A percentile compares a stretch with the other conserved stretches of the same genome.
Evolutionary conservation across 2,888 invertebrate genomes (phyloP).

Genomic region (Pocota personata): DNA sequence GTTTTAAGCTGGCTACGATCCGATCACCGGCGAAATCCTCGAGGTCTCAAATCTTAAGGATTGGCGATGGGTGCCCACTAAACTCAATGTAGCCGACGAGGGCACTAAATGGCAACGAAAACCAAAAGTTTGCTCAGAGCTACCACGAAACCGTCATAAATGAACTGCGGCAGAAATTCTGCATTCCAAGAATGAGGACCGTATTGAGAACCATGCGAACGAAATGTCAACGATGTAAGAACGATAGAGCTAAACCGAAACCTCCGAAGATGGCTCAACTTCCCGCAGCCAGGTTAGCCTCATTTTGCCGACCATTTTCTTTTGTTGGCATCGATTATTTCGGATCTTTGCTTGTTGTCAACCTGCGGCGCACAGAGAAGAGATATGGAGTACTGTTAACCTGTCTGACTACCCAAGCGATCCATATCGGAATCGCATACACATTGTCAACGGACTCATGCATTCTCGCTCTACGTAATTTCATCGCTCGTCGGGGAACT

Average conservation of each 20-base stretch:
- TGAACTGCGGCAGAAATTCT: neutral
- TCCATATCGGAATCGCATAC: slow-evolving; percentile 38
- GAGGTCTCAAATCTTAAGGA: slow-evolving; percentile 48
- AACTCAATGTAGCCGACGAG: slow-evolving; percentile 59
- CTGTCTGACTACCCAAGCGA: slow-evolving; percentile 52
- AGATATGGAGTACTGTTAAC: slow-evolving; percentile 36
- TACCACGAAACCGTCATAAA: slow-evolving; percentile 7
- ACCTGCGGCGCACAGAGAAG: slow-evolving; percentile 10
- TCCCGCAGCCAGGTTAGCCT: neutral
- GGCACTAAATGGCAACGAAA: slow-evolving; percentile 53
- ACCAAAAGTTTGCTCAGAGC: slow-evolving; percentile 27
- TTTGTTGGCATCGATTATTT: slow-evolving; percentile 9
- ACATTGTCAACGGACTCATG: slow-evolving; percentile 23
- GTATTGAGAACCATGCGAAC: neutral
- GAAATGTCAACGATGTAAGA: neutral
- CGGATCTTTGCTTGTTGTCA: neutral
- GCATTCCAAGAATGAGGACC: too few species aligned
- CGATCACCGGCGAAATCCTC: slow-evolving; percentile 68
- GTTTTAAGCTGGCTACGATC: slow-evolving; percentile 74
- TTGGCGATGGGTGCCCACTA: slow-evolving; percentile 63
- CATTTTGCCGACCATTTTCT: neutral
- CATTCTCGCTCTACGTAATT: slow-evolving; percentile 8
- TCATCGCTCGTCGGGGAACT: slow-evolving; percentile 27
- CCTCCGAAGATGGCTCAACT: too few species aligned
- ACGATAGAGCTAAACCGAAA: neutral